Percentiles rank a stretch among this genome's conserved stretches.
Conservation (phyloP, 1,140 invertebrate genomes). For the Littorina saxatilis region DNA sequence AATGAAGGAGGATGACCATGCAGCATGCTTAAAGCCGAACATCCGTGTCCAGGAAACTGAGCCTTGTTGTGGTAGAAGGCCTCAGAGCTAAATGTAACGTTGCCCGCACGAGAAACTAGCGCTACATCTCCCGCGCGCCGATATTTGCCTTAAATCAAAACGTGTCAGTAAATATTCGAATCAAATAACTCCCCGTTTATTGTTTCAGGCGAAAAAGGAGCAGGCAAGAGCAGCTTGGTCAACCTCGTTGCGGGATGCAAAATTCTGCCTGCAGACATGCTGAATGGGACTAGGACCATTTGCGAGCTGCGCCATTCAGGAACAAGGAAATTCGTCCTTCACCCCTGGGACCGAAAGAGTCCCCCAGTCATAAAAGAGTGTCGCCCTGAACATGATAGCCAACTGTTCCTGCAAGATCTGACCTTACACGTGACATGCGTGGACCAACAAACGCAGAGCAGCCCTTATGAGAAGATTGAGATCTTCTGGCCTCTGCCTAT, state of each 20-base stretch:
- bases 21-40: too few species aligned
- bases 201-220: slow-evolving; percentile 60
- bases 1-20: too few species aligned
- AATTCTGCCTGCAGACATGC: slow-evolving; percentile 56
- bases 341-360: slow-evolving; percentile 30
- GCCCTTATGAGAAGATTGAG: slow-evolving; percentile 56
- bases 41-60: too few species aligned
- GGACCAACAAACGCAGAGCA: slow-evolving; percentile 51
- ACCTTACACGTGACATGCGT: slow-evolving; percentile 33
- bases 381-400: neutral
- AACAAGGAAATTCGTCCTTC: slow-evolving; percentile 36
- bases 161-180: too few species aligned
- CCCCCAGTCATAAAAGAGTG: neutral
- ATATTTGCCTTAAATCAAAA: too few species aligned
- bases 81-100: too few species aligned
- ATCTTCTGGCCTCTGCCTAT: slow-evolving; percentile 60
- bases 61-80: too few species aligned
- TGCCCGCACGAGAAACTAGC: too few species aligned
- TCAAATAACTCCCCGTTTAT: too few species aligned
- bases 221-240: slow-evolving; percentile 62
- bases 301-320: slow-evolving; percentile 61
- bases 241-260: slow-evolving; percentile 59
- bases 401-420: slow-evolving; percentile 31
- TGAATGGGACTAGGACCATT: slow-evolving; percentile 60
- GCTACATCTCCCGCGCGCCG: too few species aligned